Evolutionary conservation across 2,113 vertebrate species (phyloP).

Genomic region (Hiodon alosoides): DNA sequence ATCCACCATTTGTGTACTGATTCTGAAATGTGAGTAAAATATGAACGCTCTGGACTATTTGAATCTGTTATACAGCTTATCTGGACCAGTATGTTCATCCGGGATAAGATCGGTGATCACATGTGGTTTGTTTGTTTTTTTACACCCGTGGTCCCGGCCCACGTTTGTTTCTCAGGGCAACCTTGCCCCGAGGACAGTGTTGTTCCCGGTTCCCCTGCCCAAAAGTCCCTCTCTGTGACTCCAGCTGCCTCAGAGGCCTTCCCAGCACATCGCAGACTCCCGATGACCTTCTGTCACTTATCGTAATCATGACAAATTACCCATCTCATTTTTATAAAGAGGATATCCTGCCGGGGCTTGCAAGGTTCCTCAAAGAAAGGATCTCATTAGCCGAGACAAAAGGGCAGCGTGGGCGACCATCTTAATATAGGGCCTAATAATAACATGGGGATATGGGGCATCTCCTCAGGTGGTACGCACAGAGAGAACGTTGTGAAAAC

Average conservation of each 20-base stretch:
- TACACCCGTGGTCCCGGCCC: background rate
- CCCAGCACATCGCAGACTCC: conserved; percentile 5
- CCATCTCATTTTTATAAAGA: conserved; percentile 36
- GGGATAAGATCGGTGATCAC: background rate
- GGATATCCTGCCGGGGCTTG: conserved; percentile 10
- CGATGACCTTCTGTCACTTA: conserved; percentile 13
- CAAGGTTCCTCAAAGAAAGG: conserved; percentile 6
- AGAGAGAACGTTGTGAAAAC: no score
- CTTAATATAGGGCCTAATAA: background rate
- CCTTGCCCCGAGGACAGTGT: no score
- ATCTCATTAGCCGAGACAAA: background rate
- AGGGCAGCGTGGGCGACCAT: background rate
- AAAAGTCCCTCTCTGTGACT: background rate
- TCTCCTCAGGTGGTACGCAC: background rate
- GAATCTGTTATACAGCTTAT: no score
- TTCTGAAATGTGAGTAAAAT: background rate
- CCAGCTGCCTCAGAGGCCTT: background rate
- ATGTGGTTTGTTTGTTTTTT: background rate
- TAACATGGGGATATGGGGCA: background rate
- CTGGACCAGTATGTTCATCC: background rate
- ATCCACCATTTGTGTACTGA: background rate
- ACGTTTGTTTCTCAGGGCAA: background rate
- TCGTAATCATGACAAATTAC: conserved; percentile 38
- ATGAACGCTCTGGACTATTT: background rate
- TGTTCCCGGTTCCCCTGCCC: background rate